These are phyloP conservation scores for Bombus difficillimus DNA, from an alignment of 1,140 invertebrate species.

Conservation along the genomic window DNA sequence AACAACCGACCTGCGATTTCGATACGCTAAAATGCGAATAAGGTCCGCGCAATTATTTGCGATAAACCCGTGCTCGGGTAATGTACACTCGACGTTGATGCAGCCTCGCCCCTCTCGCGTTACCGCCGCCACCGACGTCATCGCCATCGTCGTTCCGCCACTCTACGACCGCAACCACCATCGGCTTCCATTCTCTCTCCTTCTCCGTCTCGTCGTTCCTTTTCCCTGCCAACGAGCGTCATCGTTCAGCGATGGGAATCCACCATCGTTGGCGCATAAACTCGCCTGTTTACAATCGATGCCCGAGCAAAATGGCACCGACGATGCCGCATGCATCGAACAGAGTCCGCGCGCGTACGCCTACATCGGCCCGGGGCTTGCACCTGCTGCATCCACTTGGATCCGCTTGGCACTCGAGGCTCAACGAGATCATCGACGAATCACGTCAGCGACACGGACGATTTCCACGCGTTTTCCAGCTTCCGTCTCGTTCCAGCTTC, in stretches of 20 bases:
- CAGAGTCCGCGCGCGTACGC: neutral
- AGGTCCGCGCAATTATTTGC: constrained; percentile 77
- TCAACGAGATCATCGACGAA: constrained; percentile 12
- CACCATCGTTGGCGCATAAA: constrained; percentile 56
- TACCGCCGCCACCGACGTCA: neutral
- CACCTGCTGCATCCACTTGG: constrained; percentile 37
- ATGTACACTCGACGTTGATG: constrained; percentile 17
- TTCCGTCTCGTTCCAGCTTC: neutral
- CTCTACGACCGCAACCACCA: neutral
- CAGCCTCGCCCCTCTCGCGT: neutral
- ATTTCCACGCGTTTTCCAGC: constrained; percentile 8
- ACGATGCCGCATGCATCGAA: neutral
- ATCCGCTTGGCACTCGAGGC: constrained; percentile 19
- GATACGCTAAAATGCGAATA: constrained; percentile 74
- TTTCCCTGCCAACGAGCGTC: constrained; percentile 10
- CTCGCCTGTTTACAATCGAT: constrained; percentile 69
- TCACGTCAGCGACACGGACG: neutral
- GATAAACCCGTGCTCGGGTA: constrained; percentile 70
- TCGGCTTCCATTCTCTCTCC: neutral
- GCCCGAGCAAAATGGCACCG: constrained; percentile 40
- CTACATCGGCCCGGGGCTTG: neutral
- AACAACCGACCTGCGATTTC: constrained; percentile 52
- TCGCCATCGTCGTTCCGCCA: neutral
- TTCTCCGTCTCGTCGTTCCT: constrained; percentile 4
- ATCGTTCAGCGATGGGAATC: constrained; percentile 64